Percentiles rank a stretch among this genome's conserved stretches.
phyloP scores from a whole-genome alignment of 2,113 vertebrate species.

The Cettia cetti region DNA sequence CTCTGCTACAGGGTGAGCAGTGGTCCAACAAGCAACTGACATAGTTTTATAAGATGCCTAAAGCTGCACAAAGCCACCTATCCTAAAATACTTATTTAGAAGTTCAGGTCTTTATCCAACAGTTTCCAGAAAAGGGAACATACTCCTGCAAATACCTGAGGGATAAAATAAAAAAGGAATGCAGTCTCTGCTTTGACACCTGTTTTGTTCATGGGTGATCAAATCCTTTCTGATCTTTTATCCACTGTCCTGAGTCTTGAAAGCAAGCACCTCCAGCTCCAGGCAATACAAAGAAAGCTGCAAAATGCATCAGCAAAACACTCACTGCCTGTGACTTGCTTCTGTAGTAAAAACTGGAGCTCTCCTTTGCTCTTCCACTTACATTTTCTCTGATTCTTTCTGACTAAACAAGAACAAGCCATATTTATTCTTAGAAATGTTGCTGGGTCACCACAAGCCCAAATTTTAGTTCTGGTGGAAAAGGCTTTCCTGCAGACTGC shows the following conservation, averaged over 20 bases:
- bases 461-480: neutral
- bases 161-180: neutral
- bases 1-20: neutral
- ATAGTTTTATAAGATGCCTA: neutral
- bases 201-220: neutral
- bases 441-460: neutral
- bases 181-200: neutral
- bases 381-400: neutral
- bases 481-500: neutral
- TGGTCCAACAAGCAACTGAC: neutral
- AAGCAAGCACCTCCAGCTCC: neutral
- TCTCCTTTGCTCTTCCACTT: neutral
- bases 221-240: neutral
- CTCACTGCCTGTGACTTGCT: neutral
- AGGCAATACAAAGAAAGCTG: neutral
- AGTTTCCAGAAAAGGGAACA: neutral
- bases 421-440: slow-evolving; percentile 10
- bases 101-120: neutral
- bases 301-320: neutral
- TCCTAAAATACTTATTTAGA: neutral
- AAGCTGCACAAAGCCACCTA: neutral
- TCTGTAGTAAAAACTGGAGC: neutral
- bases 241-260: neutral
- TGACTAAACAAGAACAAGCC: neutral
- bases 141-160: neutral